Base-by-base conservation (phyloP, 1,140 invertebrate genomes). In the Zaprionus gabonicus region DNA sequence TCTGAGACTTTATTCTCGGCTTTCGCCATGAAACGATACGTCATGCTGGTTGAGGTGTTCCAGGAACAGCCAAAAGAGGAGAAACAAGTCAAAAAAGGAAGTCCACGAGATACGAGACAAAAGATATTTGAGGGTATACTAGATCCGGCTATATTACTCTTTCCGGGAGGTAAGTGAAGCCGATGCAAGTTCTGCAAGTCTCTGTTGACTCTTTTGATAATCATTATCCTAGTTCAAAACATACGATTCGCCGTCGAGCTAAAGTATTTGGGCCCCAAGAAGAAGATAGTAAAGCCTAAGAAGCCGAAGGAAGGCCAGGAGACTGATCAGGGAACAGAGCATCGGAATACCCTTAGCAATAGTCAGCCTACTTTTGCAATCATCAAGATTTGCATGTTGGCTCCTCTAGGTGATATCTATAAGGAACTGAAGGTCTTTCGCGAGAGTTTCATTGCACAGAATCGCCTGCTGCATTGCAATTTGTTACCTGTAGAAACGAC, bases 231-330 rank as follows among this genome's bases (percentile, higher is more conserved):
- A 87, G 84, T 88, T 0, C 78, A 73, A 55, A 66, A 17, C 2
- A 83, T 88, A 63, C 73, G 84, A 5, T 88, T 88, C 53, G 84
- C 84, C 1, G 84, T 88, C 28, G 70, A 84, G 7, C 63, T 88
- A 3, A 71, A 76, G 0, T 81, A 88, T 23, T 2, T 76, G 55
- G 84, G 81, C 2, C 49, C 59, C 1, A 12, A 27, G 0, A 87
- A 64, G 38, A 74, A 74, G 38, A 3, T 13, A 12, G 2, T 44
- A 0, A 20, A 44, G 2, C 0, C 13, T 4, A 80, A 62, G 41
- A 12, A 13, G 0, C 9, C 4, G 0, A 75, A 49, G 17, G 20
- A 25, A 20, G 57, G 15, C 2, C 9, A 3, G 9, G 9, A 34
- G 31, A 10, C 9, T 31, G 31, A 3, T 31, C 9, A 10, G 31